These are phyloP conservation scores for Antrozous pallidus DNA, from an alignment of 2,797 vertebrate species.

Conservation along the genomic window DNA sequence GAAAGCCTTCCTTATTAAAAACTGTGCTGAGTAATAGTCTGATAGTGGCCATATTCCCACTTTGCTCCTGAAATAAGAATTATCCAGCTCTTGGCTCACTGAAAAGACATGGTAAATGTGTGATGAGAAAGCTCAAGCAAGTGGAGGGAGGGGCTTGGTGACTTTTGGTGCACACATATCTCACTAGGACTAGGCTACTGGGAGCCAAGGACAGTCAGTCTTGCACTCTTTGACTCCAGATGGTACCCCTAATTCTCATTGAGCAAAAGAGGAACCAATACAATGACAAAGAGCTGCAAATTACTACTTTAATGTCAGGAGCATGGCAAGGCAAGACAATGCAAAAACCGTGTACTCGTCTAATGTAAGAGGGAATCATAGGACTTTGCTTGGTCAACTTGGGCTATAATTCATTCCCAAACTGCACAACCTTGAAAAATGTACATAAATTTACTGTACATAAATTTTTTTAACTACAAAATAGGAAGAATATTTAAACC, in stretches of 20 bases:
- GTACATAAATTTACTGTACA: not conserved
- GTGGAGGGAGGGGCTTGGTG: not conserved
- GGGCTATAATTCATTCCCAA: not conserved
- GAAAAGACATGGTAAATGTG: not conserved
- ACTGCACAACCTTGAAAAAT: not conserved
- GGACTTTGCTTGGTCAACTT: not conserved
- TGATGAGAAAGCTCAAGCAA: not conserved
- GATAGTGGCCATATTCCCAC: not conserved
- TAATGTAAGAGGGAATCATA: not conserved
- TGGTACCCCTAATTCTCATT: not conserved
- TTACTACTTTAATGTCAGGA: not conserved
- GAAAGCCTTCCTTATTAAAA: not conserved
- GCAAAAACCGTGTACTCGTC: not conserved
- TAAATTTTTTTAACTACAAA: not conserved
- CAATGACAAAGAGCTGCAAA: not conserved
- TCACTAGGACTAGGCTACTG: not conserved
- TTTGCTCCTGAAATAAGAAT: conserved; percentile 4
- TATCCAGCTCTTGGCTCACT: not conserved
- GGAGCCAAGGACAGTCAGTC: not conserved
- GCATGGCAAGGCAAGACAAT: not conserved
- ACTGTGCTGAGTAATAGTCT: not conserved
- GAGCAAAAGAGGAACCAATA: not conserved
- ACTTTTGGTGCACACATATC: not conserved
- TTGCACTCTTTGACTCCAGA: not conserved
- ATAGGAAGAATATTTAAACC: not conserved